Percentiles rank a stretch among this genome's conserved stretches.
These are phyloP conservation scores for Penaeus indicus DNA, from an alignment of 1,140 invertebrate species.

Conservation along the genomic window DNA sequence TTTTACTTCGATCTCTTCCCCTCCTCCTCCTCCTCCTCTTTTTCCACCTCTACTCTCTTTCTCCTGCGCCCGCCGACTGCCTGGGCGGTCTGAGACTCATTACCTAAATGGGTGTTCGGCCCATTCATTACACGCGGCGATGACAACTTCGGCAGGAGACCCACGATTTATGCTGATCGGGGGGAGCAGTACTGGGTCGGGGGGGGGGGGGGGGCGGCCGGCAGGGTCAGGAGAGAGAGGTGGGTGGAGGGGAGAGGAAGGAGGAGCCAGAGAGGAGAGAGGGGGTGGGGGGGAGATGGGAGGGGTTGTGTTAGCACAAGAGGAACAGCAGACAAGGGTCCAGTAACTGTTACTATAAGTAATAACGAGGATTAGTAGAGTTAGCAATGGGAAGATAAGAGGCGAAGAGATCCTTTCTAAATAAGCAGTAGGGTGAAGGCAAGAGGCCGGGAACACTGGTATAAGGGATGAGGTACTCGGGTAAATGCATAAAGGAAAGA, in stretches of 20 bases:
- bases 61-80: not conserved
- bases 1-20: not conserved
- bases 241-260: not conserved
- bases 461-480: too few relatives aligned
- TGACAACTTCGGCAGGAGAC: constrained; percentile 49
- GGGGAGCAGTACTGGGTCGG: not conserved
- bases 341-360: too few relatives aligned
- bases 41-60: not conserved
- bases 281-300: not conserved
- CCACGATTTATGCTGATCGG: constrained; percentile 40
- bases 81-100: constrained; percentile 48
- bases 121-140: constrained; percentile 46
- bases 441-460: too few relatives aligned
- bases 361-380: too few relatives aligned
- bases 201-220: not conserved
- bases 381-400: too few relatives aligned
- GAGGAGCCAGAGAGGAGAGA: not conserved
- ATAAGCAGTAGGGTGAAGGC: too few relatives aligned
- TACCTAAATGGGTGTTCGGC: constrained; percentile 55
- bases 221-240: not conserved
- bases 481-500: too few relatives aligned
- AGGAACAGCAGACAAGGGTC: too few relatives aligned
- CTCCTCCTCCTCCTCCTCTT: too few relatives aligned
- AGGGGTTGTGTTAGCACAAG: not conserved
- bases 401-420: too few relatives aligned